These are phyloP conservation scores for Tetranychus cinnabarinus DNA, from an alignment of 1,140 invertebrate genomes.

Conservation along the genomic window DNA sequence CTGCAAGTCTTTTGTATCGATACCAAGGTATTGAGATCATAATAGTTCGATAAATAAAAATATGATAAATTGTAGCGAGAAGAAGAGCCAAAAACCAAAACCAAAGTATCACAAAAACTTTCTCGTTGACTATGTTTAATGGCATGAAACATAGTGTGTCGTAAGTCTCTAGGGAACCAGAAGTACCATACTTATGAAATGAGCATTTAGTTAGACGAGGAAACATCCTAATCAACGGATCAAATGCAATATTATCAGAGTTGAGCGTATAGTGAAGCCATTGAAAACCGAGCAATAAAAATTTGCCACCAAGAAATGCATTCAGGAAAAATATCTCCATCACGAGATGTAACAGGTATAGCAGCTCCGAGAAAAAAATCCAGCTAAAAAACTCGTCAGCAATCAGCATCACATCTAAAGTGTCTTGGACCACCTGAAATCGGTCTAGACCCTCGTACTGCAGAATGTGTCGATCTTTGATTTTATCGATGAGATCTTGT, in stretches of 20 bases:
- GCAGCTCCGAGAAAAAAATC: neutral
- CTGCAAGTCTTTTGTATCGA: neutral
- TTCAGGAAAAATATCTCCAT: neutral
- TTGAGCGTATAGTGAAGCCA: conserved; percentile 15
- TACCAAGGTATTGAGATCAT: neutral
- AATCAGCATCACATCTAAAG: neutral
- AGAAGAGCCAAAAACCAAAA: conserved; percentile 16
- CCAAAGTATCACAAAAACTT: conserved; percentile 17
- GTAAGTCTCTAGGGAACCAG: conserved; percentile 22
- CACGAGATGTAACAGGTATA: neutral
- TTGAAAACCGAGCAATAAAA: conserved; percentile 56
- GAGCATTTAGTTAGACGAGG: conserved; percentile 54
- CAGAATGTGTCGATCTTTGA: neutral
- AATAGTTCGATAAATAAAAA: conserved; percentile 18
- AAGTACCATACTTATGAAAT: conserved; percentile 34
- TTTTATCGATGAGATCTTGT: neutral
- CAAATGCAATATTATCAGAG: conserved; percentile 8
- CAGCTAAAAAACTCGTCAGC: neutral
- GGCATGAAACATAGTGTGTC: conserved; percentile 29
- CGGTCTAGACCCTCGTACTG: neutral
- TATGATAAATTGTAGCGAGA: conserved; percentile 11
- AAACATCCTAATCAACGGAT: conserved; percentile 43
- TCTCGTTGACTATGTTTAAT: conserved; percentile 18
- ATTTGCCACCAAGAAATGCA: conserved; percentile 25
- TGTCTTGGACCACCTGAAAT: neutral